Conservation (phyloP, 2,888 invertebrate species). For the Trachelus stipa region DNA sequence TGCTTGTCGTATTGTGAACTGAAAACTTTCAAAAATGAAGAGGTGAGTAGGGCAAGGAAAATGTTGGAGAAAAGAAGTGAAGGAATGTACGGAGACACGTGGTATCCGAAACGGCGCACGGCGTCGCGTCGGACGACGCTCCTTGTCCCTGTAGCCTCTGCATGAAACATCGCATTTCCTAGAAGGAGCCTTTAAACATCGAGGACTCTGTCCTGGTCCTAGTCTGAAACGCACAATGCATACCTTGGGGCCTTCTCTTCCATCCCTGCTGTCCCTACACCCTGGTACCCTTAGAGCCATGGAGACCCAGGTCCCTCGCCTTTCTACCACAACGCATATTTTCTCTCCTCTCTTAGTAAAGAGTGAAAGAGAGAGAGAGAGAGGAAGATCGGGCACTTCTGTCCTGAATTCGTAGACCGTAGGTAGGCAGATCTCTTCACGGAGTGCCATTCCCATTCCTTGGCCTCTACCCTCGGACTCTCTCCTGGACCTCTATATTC, state of each 20-base stretch:
- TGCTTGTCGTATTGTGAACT: too few species aligned
- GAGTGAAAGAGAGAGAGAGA: not conserved
- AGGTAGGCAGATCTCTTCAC: not conserved
- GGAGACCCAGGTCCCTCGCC: constrained; percentile 10
- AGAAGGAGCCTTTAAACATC: constrained; percentile 22
- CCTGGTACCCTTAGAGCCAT: not conserved
- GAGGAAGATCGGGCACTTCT: not conserved
- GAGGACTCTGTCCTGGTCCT: constrained; percentile 17
- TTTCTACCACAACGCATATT: constrained; percentile 19
- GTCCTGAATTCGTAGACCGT: not conserved
- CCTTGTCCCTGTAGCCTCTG: not conserved
- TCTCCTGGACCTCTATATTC: constrained; percentile 26
- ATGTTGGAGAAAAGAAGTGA: too few species aligned
- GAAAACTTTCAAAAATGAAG: too few species aligned
- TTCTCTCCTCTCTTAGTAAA: not conserved
- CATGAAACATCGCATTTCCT: constrained; percentile 20
- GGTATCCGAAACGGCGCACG: not conserved
- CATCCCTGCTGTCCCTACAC: not conserved
- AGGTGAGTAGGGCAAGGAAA: too few species aligned
- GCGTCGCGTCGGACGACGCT: not conserved
- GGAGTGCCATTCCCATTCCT: not conserved
- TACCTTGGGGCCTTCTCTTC: constrained; percentile 31
- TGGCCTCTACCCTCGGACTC: constrained; percentile 14
- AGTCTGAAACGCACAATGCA: constrained; percentile 42
- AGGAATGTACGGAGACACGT: too few species aligned